Evolutionary conservation across 2,888 invertebrate species (phyloP).

Genomic region (Selenia dentaria): DNA sequence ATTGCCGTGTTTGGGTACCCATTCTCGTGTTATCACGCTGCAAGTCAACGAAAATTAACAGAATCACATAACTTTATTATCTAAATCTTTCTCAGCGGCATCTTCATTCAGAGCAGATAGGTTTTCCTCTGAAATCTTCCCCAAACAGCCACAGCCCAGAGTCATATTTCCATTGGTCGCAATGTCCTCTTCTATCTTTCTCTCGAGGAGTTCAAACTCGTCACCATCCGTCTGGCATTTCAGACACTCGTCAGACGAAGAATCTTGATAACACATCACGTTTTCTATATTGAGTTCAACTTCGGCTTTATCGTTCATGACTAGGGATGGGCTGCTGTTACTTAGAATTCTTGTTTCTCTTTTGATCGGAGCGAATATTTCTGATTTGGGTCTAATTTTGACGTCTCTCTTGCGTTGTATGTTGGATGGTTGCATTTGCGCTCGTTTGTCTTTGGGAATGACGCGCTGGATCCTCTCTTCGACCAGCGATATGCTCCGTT

Average conservation of each 20-base stretch:
- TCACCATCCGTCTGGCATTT: slow-evolving; percentile 61
- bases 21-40: not conserved
- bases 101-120: slow-evolving; percentile 64
- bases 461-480: slow-evolving; percentile 71
- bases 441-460: slow-evolving; percentile 58
- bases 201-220: slow-evolving; percentile 69
- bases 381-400: slow-evolving; percentile 55
- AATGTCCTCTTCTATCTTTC: slow-evolving; percentile 67
- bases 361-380: slow-evolving; percentile 49
- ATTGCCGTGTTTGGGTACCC: not conserved
- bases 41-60: not conserved
- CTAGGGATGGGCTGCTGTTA: slow-evolving; percentile 65
- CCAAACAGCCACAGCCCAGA: slow-evolving; percentile 56
- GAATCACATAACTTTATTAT: slow-evolving; percentile 11
- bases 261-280: slow-evolving; percentile 71
- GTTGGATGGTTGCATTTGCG: slow-evolving; percentile 32
- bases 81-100: slow-evolving; percentile 34
- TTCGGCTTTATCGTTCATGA: slow-evolving; percentile 48
- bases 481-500: slow-evolving; percentile 70
- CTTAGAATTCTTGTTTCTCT: slow-evolving; percentile 58
- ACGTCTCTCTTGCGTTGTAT: slow-evolving; percentile 25
- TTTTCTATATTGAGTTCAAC: slow-evolving; percentile 74
- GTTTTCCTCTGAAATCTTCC: slow-evolving; percentile 76
- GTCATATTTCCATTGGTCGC: slow-evolving; percentile 41
- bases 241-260: slow-evolving; percentile 73